Percentiles rank a stretch among this genome's conserved stretches.
Conservation (phyloP, 2,113 vertebrate genomes). For the Anguilla rostrata region DNA sequence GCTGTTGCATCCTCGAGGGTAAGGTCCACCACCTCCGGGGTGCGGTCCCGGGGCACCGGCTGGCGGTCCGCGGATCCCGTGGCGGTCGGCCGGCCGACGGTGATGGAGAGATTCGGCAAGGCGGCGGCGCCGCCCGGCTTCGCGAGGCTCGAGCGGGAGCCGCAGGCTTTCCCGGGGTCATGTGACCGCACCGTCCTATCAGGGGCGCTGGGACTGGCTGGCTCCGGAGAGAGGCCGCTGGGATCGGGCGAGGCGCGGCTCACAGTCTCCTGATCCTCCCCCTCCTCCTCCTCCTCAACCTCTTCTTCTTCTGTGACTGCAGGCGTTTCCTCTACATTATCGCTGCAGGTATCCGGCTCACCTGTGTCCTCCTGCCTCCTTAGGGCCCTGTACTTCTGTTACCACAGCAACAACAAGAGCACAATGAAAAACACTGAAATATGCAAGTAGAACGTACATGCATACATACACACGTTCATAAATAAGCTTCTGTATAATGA, state of each 20-base stretch:
- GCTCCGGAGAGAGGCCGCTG: background rate
- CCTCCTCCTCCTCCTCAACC: slow-evolving; percentile 10
- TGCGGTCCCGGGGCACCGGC: background rate
- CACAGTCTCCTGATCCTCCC: background rate
- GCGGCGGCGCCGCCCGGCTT: background rate
- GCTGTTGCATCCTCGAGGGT: background rate
- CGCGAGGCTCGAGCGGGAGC: background rate
- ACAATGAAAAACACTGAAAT: background rate
- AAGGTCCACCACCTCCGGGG: background rate
- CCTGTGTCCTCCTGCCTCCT: slow-evolving; percentile 25
- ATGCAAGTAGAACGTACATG: background rate
- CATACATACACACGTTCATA: slow-evolving; percentile 24
- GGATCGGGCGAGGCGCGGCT: background rate
- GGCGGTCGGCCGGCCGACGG: background rate
- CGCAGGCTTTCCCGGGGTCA: background rate
- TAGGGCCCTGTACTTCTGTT: slow-evolving; percentile 42
- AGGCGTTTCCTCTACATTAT: background rate
- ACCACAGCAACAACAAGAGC: background rate
- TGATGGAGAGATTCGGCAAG: background rate
- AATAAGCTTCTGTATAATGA: too few species aligned
- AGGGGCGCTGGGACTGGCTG: background rate
- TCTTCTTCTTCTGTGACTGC: slow-evolving; percentile 6
- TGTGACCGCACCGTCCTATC: background rate
- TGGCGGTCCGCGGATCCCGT: background rate
- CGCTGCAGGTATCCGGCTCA: background rate